Evolutionary conservation across 1,140 invertebrate species (phyloP), one percentile per base, ranked within the genome.

Genomic region (Atta colombica): DNA sequence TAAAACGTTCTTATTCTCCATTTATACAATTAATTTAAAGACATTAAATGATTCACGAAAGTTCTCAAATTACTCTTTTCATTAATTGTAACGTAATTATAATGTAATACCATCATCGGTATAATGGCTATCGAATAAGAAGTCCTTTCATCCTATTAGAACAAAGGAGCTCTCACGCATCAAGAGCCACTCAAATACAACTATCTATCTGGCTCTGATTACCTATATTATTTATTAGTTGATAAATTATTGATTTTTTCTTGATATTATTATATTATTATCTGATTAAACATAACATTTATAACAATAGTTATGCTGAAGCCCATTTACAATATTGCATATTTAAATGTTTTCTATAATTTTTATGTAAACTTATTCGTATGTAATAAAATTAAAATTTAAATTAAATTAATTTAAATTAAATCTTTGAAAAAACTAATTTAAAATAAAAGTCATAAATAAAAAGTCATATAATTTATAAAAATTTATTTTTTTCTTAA

Each of bases 91-190:
- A 25, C 12, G 49, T 49, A 35, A 68, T 80, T 68, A 35, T 55
- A 53, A 68, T 65, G 16, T n/a, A 63, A 63, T 49, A 10, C 2
- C 28, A 78, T 78, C 49, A 66, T 65, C 18, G n/a, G 7, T 77
- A 55, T 39, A 80, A 80, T 68, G 14, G 14, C 14, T 68, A 68
- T 65, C 25, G 39, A 63, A 49, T 45, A 28, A 78, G 16, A 78
- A 28, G 25, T 53, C 18, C 45, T 78, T 78, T 78, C 45, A 78
- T 65, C 12, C 16, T 65, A 1, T 77, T 51, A 25, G 10, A 49
- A 65, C 39, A 77, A 77, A 77, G 35, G 10, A 77, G 2, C 10
- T 77, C 58, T 77, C 39, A 49, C 16, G n/a, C 28, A 35, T 14
- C 28, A 51, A 53, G 60, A 39, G n/a, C 25, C 45, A 39, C 12